Evolutionary conservation across 2,797 vertebrate species (phyloP).

Genomic region (Meriones psammophilus): DNA sequence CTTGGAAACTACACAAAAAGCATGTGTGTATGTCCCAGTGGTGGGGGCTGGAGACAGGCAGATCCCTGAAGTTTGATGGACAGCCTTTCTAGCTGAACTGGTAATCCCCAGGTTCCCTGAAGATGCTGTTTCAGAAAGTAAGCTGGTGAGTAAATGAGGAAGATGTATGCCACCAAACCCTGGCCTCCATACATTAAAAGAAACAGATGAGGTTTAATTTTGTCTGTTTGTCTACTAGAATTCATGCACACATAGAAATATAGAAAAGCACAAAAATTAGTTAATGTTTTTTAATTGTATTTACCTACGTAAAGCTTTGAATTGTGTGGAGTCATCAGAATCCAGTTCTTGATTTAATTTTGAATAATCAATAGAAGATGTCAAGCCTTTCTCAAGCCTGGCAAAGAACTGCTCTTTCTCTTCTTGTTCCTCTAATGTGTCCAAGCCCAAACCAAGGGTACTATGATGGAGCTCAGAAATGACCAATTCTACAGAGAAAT

Average conservation of each 20-base stretch:
- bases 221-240: slow-evolving; percentile 20
- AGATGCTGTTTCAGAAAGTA: neutral
- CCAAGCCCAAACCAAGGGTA: slow-evolving; percentile 87
- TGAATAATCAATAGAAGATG: slow-evolving; percentile 92
- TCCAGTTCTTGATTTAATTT: slow-evolving; percentile 94
- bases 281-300: slow-evolving; percentile 43
- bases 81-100: neutral
- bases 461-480: slow-evolving; percentile 86
- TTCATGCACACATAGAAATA: slow-evolving; percentile 36
- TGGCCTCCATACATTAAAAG: neutral
- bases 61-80: neutral
- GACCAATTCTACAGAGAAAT: slow-evolving; percentile 85
- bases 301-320: slow-evolving; percentile 87
- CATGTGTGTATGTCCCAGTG: neutral
- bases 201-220: slow-evolving; percentile 18
- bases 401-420: slow-evolving; percentile 94
- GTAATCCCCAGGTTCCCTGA: neutral
- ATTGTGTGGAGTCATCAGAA: slow-evolving; percentile 87
- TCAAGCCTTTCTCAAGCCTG: slow-evolving; percentile 91
- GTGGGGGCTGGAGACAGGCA: neutral
- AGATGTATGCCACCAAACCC: neutral
- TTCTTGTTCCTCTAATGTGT: slow-evolving; percentile 94
- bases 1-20: neutral
- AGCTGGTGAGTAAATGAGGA: neutral
- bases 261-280: slow-evolving; percentile 9